Evolutionary conservation across 2,888 invertebrate genomes (phyloP).

Genomic region (Pseudanteris insignis): DNA sequence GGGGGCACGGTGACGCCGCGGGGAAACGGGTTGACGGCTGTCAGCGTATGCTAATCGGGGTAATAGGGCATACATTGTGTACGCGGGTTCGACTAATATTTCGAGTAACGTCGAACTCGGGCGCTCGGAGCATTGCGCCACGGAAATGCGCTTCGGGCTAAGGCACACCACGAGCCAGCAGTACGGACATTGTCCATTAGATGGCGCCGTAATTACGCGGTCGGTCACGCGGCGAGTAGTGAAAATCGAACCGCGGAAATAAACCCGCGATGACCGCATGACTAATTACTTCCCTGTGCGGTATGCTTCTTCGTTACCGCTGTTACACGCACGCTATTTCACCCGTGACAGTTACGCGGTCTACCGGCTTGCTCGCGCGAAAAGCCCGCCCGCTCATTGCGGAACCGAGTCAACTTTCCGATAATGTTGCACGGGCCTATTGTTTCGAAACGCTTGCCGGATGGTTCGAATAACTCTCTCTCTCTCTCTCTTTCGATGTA

Average conservation of each 20-base stretch:
- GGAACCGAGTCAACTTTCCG: slow-evolving; percentile 6
- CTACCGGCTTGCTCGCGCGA: slow-evolving; percentile 6
- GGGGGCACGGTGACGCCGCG: slow-evolving; percentile 1
- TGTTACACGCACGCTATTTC: slow-evolving; percentile 22
- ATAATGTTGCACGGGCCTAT: too few species aligned
- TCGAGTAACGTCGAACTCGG: slow-evolving; percentile 59
- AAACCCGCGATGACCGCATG: slow-evolving; percentile 37
- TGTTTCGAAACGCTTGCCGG: too few species aligned
- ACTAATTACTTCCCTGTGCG: slow-evolving; percentile 31
- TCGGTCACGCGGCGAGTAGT: slow-evolving; percentile 28
- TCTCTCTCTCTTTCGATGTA: too few species aligned
- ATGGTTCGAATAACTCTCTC: too few species aligned
- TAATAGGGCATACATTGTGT: slow-evolving; percentile 62
- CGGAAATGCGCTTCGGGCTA: slow-evolving; percentile 36
- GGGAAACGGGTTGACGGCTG: slow-evolving; percentile 53
- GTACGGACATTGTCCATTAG: slow-evolving; percentile 53
- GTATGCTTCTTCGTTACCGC: slow-evolving; percentile 33
- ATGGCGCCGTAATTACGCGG: slow-evolving; percentile 52
- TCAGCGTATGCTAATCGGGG: slow-evolving; percentile 65
- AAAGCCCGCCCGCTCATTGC: slow-evolving; percentile 7
- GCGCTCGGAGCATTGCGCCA: slow-evolving; percentile 15
- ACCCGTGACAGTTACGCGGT: slow-evolving; percentile 17
- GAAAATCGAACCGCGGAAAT: slow-evolving; percentile 43
- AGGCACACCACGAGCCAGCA: slow-evolving; percentile 44
- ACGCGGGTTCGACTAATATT: slow-evolving; percentile 57